Base-by-base conservation (phyloP, 2,888 invertebrate species). In the Drosophila lacicola region DNA sequence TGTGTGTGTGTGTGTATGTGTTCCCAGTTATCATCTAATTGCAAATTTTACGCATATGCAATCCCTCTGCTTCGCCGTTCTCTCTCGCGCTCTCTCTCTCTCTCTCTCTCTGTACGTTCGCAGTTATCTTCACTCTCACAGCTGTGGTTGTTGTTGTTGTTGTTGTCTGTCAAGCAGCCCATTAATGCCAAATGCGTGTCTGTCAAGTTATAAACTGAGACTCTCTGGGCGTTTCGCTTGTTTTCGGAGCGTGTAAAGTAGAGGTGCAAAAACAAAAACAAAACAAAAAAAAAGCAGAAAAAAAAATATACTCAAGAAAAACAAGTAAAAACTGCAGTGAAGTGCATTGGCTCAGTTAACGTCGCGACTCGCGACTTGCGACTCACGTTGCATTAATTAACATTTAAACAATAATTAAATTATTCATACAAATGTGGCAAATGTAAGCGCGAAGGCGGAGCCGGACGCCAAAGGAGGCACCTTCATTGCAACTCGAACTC, bases 401-500 rank as follows among this genome's bases (percentile, higher is more conserved):
- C 90, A 90, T 90, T 91, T 90, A 90, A 90, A 90, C 90, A 88
- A 90, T 91, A 90, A 91, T 91, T 90, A 90, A 91, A 91, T 90
- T 91, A 90, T 91, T 90, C 90, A 90, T 89, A 90, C 82, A 84
- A 85, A 85, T 88, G 88, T 86, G 80, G 81, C 88, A 87, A 83
- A 87, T 70, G 72, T 72, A 65, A 70, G 68, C 69, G 60, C 69
- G 60, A 54, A 66, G 74, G 49, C 58, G 61, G 54, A 25, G 37
- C 33, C 14, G 56, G 10, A 37, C 21, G 37, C 19, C 0, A 42
- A 21, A 51, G 49, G 68, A 62, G 77, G 54, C 64, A 57, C 51
- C 70, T 62, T 60, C 77, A 64, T 55, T 62, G 29, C 29, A 79
- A 46, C 53, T 39, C 29, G 41, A 41, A 41, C 41, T 41, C n/a